Evolutionary conservation across 64 coral and sea anemone genomes (phyloP), one percentile per base, ranked within the genome.

Genomic region (Cladopsammia gracilis): DNA sequence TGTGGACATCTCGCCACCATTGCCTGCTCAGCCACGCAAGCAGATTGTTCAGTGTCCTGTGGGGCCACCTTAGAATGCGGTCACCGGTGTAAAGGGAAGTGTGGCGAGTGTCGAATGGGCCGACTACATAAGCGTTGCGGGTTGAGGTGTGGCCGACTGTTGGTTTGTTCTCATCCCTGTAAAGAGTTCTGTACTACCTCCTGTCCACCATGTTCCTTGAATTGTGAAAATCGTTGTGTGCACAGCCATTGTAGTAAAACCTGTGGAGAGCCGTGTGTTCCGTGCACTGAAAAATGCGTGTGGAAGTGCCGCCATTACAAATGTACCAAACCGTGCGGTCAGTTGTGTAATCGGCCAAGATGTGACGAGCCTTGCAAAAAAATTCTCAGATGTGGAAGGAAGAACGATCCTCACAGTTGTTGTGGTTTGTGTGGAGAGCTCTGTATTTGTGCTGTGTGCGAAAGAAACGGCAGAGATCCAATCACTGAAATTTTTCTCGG

Each of bases 31-130:
- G 80, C 80, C 3, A 73, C 67, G 14, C 71, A 13, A 5, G 7
- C 22, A 19, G 23, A 75, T 18, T 87, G 85, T 3, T 1, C 49
- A n/a, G 1, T 58, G 3, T 23, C 19, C 11, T 71, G 66, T 58
- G 18, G 3, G 23, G 23, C 15, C 22, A 57, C 5, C 10, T 51
- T 75, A 10, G 85, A 75, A 75, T 83, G 80, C 51, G 61, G 61
- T 67, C 80, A 83, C 80, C 6, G 0, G 43, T 83, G 80, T 43
- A 11, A 16, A 12, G 94, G 94, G 49, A 78, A 1, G 2, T 95
- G 94, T 81, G 82, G 89, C 8, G 75, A 81, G 59, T 95, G 94
- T 74, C 47, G 61, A 73, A 89, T 91, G 64, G 94, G 94, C n/a
- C 89, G 94, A 1, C 47, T 95, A 7, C 94, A 95, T 56, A 68